Evolutionary conservation across 2,797 vertebrate genomes (phyloP).

Genomic region (Esox masquinongy): DNA sequence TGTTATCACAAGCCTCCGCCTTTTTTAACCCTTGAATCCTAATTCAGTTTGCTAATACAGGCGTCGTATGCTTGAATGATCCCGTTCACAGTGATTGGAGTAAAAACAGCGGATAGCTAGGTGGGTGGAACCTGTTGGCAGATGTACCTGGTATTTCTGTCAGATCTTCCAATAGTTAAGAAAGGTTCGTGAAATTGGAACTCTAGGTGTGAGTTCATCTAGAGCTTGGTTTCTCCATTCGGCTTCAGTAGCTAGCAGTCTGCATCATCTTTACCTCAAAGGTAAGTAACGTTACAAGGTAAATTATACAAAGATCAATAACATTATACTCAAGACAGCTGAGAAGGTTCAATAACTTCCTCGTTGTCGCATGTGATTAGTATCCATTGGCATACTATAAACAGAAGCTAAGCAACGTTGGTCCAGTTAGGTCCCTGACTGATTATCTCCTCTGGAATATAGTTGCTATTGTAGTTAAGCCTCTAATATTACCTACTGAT

Average conservation of each 20-base stretch:
- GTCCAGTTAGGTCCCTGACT: too few relatives aligned
- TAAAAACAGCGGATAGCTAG: not conserved
- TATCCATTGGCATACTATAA: too few relatives aligned
- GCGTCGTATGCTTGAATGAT: not conserved
- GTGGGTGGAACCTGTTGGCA: not conserved
- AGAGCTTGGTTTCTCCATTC: not conserved
- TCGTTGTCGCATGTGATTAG: too few relatives aligned
- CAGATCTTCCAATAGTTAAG: not conserved
- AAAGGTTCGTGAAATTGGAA: not conserved
- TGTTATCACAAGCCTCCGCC: conserved; percentile 16
- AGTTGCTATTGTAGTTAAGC: too few relatives aligned
- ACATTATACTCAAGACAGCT: not conserved
- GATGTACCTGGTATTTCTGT: not conserved
- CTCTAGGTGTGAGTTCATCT: not conserved
- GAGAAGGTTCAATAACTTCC: not conserved
- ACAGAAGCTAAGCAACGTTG: too few relatives aligned
- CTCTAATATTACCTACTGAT: too few relatives aligned
- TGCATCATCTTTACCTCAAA: not conserved
- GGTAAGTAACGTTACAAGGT: not conserved
- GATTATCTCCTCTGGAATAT: too few relatives aligned
- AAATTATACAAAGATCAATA: not conserved
- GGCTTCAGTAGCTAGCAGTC: not conserved
- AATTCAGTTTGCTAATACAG: not conserved
- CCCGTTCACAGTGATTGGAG: not conserved
- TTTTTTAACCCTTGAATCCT: not conserved